These are phyloP conservation scores for Myiozetetes cayanensis DNA, from an alignment of 2,113 vertebrate genomes.

Conservation along the genomic window DNA sequence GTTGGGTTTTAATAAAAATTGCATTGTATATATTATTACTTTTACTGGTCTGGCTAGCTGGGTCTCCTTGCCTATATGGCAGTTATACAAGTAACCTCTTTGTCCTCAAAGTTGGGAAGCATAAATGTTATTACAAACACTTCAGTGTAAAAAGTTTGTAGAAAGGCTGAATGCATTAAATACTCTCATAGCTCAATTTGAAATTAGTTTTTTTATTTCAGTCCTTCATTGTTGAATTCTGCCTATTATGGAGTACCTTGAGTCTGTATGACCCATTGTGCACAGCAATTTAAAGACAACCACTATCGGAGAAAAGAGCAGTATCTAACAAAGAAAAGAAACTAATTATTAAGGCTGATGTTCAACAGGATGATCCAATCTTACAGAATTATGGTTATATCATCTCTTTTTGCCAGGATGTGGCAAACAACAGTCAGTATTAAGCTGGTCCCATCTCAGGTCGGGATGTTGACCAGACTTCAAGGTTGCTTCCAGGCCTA, in stretches of 20 bases:
- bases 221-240: neutral
- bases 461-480: neutral
- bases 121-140: neutral
- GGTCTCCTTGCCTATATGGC: neutral
- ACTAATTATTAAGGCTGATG: neutral
- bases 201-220: neutral
- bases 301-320: neutral
- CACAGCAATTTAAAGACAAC: neutral
- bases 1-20: neutral
- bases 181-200: neutral
- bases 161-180: neutral
- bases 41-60: neutral
- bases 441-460: neutral
- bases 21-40: neutral
- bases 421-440: neutral
- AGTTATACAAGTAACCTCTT: neutral
- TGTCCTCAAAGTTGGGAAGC: neutral
- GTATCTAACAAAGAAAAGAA: neutral
- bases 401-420: neutral
- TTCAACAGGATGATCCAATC: neutral
- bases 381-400: neutral
- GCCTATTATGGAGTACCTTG: neutral
- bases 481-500: neutral
- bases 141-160: neutral
- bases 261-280: neutral